phyloP scores from a whole-genome alignment of 2,113 vertebrate species.

The Grammomys surdaster region DNA sequence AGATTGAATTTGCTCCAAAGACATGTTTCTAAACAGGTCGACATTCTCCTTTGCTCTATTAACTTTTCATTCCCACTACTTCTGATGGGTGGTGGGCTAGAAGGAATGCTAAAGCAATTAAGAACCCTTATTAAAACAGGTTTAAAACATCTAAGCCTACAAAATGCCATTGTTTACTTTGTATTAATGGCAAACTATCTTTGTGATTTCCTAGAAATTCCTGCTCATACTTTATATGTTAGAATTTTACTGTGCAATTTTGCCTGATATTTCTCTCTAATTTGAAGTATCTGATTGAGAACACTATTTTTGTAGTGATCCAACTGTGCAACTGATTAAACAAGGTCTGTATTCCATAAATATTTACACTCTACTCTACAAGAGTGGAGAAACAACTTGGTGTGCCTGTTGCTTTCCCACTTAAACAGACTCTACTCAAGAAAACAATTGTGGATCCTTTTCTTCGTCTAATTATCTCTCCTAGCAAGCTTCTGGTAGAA shows the following conservation, averaged over 20 bases:
- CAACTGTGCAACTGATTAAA: conserved; percentile 79
- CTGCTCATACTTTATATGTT: conserved; percentile 18
- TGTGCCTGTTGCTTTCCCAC: conserved; percentile 66
- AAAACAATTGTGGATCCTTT: conserved; percentile 65
- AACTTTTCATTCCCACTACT: no score
- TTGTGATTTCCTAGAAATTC: conserved; percentile 34
- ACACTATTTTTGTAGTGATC: conserved; percentile 61
- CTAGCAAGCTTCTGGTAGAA: conserved; percentile 57
- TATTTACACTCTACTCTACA: conserved; percentile 72
- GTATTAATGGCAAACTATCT: background rate
- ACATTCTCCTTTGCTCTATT: no score
- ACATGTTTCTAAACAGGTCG: no score
- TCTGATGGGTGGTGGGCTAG: no score
- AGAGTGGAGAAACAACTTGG: conserved; percentile 73
- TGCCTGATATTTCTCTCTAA: conserved; percentile 64
- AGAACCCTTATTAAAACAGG: no score
- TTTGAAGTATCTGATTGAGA: conserved; percentile 73
- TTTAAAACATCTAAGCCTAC: no score
- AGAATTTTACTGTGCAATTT: conserved; percentile 50
- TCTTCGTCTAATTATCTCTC: conserved; percentile 67
- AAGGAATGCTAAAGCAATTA: no score
- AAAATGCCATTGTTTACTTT: background rate
- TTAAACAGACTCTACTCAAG: conserved; percentile 65
- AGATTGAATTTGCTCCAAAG: no score
- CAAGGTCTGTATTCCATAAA: conserved; percentile 70